Base-by-base conservation (phyloP, 2,797 vertebrate species). In the Neoniphon sammara region DNA sequence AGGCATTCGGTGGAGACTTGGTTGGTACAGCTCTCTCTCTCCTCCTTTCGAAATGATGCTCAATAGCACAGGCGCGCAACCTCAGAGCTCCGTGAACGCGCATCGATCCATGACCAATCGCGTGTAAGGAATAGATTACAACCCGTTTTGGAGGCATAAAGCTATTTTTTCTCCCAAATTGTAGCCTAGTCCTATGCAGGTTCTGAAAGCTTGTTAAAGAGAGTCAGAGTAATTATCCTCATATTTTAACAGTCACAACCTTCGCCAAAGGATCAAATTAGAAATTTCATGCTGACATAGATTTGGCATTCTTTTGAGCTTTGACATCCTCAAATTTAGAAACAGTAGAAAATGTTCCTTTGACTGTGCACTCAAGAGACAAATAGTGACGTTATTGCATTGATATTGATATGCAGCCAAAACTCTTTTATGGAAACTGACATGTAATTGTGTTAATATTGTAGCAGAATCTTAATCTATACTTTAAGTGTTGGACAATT, bases 81-180 rank as follows among this genome's bases (percentile, higher is more conserved):
- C 76, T 73, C 78, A 23, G 42, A 75, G 82, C 73, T 64, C 52
- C 82, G 92, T 56, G 93, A 87, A 82, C 92, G 92, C 88, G 93
- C 92, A 85, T 91, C 86, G 87, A 91, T 92, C 90, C 65, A 44
- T 58, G 88, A 74, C 91, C 91, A 93, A 94, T 93, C 81, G 84
- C 83, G 80, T 90, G 91, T 72, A 59, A 82, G 87, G 84, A 91
- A 92, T 85, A 89, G 76, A 89, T 88, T 87, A 87, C 84, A 83
- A 78, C 80, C 82, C 65, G 73, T 89, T 89, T 85, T 73, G 72
- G 77, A 81, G 73, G 86, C 70, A 42, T 75, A 46, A 42, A 39
- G 66, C 36, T 69, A 20, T 58, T 63, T 78, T 27, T 5, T 3
- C 9, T 27, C 44, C 68, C 47, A 68, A 52, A 68, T 50, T 67